Percentiles rank a stretch among this genome's conserved stretches.
phyloP scores from a whole-genome alignment of 2,797 vertebrate species.

The Thripadectes ignobilis region DNA sequence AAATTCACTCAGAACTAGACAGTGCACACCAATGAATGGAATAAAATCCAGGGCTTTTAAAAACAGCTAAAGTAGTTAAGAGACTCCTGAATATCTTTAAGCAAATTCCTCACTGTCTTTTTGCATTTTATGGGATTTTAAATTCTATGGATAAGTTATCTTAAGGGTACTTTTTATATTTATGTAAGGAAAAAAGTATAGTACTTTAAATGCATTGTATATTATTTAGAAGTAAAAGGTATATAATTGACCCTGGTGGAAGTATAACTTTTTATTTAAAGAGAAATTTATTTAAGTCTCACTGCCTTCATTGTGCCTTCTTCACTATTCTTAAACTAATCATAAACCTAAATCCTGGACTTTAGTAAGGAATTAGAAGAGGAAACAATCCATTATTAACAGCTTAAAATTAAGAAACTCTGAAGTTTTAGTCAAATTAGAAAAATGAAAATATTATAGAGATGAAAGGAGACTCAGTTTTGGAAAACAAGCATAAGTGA shows the following conservation, averaged over 20 bases:
- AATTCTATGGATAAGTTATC: background rate
- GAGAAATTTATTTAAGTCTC: background rate
- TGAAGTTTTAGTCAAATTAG: background rate
- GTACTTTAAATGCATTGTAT: background rate
- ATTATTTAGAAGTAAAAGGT: background rate
- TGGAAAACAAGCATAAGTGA: background rate
- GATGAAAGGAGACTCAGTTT: background rate
- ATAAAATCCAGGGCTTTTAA: background rate
- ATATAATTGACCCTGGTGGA: background rate
- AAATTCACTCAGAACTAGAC: background rate
- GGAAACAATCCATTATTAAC: background rate
- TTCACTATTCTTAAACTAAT: background rate
- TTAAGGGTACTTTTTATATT: background rate
- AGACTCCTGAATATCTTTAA: background rate
- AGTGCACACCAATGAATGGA: background rate
- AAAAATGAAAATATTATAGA: background rate
- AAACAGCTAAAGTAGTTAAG: background rate
- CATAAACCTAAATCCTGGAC: background rate
- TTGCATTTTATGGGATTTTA: background rate
- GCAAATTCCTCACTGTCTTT: background rate
- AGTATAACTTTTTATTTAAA: background rate
- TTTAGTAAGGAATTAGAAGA: background rate
- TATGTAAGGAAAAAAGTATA: background rate
- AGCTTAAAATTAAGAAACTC: background rate
- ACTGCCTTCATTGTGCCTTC: background rate